Evolutionary conservation across 2,113 vertebrate species (phyloP), one percentile per base, ranked within the genome.

Genomic region (Hippocampus guttulatus): DNA sequence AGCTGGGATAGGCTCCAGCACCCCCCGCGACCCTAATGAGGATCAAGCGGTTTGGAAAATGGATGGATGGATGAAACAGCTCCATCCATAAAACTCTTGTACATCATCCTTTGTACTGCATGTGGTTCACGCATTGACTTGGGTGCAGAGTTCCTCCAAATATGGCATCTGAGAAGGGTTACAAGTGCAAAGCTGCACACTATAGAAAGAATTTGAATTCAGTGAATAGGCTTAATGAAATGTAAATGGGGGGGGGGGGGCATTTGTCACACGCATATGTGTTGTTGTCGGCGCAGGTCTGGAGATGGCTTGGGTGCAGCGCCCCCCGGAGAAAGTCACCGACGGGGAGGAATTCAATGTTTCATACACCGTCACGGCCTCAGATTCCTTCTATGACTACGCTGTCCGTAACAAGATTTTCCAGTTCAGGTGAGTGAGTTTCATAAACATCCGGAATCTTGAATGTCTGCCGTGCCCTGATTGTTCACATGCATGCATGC

Each of bases 341-440:
- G 81, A 85, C 6, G 91, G 91, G 3, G 88, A 93, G 71, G 90
- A 93, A 75, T 93, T 94, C 75, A 93, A 91, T n/a, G 91, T 93
- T 51, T 81, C 85, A 0, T 92, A 91, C 71, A 83, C 88, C 0
- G 85, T 93, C 69, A 90, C 73, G 0, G 91, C 88, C 1, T 83
- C 86, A 47, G 86, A 93, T 73, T 88, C 82, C 12, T 94, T 93
- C 76, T 91, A 92, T 5, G 74, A 92, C 20, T 90, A 91, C n/a
- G 84, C 89, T 0, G 77, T 91, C 68, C 82, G 61, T 67, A 92
- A 91, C 85, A 85, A 79, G 74, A 92, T 93, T 71, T 90, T 93
- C 74, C 84, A 80, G 80, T 92, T 92, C 69, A 88, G 90, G 93
- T 92, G 63, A 80, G 75, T 9, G 20, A 60, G 51, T 74, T 75